Evolutionary conservation across 2,113 vertebrate species (phyloP).

Genomic region (Prinia subflava): DNA sequence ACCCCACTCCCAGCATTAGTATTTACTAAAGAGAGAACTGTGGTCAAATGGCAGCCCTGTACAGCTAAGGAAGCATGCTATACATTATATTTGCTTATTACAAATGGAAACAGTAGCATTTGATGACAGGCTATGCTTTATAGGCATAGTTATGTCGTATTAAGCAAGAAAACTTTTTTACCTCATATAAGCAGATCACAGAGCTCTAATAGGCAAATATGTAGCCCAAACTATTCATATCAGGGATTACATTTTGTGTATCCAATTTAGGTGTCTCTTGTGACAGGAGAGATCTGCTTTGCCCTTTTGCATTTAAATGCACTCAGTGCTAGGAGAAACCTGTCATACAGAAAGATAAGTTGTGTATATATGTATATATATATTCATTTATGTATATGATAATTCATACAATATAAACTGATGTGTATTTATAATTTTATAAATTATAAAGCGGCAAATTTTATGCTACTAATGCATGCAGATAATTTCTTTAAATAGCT

Average conservation of each 20-base stretch:
- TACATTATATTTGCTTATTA: background rate
- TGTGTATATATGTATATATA: background rate
- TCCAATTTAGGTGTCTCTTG: background rate
- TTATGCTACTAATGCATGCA: background rate
- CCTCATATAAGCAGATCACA: background rate
- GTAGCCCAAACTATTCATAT: background rate
- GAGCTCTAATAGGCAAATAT: background rate
- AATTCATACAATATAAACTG: background rate
- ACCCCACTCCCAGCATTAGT: background rate
- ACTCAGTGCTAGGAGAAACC: background rate
- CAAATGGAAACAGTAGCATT: background rate
- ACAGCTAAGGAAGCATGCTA: background rate
- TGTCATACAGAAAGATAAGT: background rate
- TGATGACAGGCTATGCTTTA: background rate
- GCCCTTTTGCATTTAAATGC: background rate
- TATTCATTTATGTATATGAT: background rate
- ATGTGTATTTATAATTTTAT: background rate
- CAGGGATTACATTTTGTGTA: background rate
- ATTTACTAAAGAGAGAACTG: background rate
- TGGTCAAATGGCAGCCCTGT: background rate
- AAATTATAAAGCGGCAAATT: background rate
- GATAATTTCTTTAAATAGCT: background rate
- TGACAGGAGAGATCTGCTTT: background rate
- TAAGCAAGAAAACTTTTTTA: background rate
- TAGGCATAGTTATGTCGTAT: background rate